A percentile compares a stretch with the other conserved stretches of the same genome.
Evolutionary conservation across 2,888 invertebrate species (phyloP).

Genomic region (Drosophila seclusa): DNA sequence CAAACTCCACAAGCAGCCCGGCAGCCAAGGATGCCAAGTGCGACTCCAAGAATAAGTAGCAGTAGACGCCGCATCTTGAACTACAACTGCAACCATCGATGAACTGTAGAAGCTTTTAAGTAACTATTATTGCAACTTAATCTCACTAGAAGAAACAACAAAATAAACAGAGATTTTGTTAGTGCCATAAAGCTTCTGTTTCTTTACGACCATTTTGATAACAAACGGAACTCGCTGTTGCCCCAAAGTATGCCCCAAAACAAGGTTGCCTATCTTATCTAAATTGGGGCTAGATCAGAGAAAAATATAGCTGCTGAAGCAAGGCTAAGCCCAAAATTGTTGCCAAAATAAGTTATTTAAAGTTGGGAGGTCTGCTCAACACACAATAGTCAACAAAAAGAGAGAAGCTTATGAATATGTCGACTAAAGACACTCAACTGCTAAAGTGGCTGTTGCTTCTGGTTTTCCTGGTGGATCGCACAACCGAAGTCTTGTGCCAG

Average conservation of each 20-base stretch:
- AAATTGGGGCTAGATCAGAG: slow-evolving; percentile 41
- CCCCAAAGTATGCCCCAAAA: slow-evolving; percentile 43
- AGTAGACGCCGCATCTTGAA: slow-evolving; percentile 39
- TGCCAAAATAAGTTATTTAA: slow-evolving; percentile 61
- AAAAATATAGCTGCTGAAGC: slow-evolving; percentile 7
- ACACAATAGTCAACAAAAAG: slow-evolving; percentile 6
- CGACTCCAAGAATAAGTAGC: slow-evolving; percentile 7
- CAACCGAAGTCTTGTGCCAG: slow-evolving; percentile 64
- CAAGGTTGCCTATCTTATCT: slow-evolving; percentile 51
- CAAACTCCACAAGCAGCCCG: slow-evolving; percentile 63
- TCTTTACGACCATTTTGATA: slow-evolving; percentile 14
- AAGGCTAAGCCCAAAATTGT: slow-evolving; percentile 39
- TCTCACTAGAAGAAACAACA: slow-evolving; percentile 13
- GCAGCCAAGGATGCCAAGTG: not conserved
- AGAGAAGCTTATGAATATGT: slow-evolving; percentile 25
- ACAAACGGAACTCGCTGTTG: not conserved
- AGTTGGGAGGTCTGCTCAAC: slow-evolving; percentile 1
- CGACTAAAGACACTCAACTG: not conserved
- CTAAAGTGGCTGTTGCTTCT: slow-evolving; percentile 19
- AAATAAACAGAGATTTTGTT: not conserved
- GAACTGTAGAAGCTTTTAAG: slow-evolving; percentile 5
- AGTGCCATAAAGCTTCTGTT: not conserved
- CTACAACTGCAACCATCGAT: slow-evolving; percentile 27
- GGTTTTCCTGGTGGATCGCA: slow-evolving; percentile 21
- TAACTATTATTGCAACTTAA: slow-evolving; percentile 1